Percentiles rank a stretch among this genome's conserved stretches.
Conservation (phyloP, 2,888 invertebrate genomes). For the Lissonota sp. region DNA sequence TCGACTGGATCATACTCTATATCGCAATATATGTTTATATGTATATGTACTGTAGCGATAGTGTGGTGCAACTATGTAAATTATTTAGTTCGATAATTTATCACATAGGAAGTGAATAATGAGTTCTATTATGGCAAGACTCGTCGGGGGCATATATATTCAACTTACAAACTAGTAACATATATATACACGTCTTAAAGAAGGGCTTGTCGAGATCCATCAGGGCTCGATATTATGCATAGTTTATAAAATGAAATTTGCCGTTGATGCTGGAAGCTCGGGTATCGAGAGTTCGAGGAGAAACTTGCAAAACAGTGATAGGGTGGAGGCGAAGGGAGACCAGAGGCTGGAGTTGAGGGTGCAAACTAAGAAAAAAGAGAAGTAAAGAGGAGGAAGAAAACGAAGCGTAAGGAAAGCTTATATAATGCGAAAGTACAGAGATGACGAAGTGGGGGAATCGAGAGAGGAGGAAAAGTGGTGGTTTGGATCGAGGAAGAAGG, state of each 20-base stretch:
- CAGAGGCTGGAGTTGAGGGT: conserved; percentile 62
- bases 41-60: too few species aligned
- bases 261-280: conserved; percentile 56
- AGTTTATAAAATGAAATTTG: conserved; percentile 64
- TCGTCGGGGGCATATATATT: conserved; percentile 4
- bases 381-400: conserved; percentile 49
- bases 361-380: conserved; percentile 65
- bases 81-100: background rate
- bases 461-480: conserved; percentile 53
- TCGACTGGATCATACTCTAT: too few species aligned
- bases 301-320: background rate
- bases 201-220: conserved; percentile 58
- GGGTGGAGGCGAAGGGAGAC: conserved; percentile 33
- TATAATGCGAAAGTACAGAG: conserved; percentile 41
- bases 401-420: conserved; percentile 56
- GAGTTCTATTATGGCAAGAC: conserved; percentile 31
- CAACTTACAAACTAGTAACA: background rate
- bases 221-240: conserved; percentile 63
- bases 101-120: conserved; percentile 40
- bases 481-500: conserved; percentile 64
- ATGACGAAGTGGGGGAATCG: conserved; percentile 43
- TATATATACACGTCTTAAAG: conserved; percentile 4
- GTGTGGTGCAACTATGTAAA: too few species aligned
- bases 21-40: too few species aligned
- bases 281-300: conserved; percentile 62